Evolutionary conservation across 1,140 invertebrate genomes (phyloP), one percentile per base, ranked within the genome.

Genomic region (Zaprionus ghesquierei): DNA sequence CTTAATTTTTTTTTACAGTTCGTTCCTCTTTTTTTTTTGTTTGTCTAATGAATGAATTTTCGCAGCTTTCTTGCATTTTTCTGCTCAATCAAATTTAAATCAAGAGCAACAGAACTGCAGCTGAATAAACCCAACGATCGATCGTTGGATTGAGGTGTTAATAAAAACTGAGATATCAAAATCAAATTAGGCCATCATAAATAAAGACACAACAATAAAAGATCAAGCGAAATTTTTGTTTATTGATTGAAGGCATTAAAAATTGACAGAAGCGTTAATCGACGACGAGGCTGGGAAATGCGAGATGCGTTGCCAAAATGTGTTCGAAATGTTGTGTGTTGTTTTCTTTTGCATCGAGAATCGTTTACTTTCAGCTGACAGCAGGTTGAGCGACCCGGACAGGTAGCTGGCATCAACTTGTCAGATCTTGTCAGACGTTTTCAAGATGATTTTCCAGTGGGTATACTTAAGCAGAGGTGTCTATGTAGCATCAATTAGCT

Each of bases 1-100:
- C 20, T 35, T 31, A 4, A 18, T 49, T 31, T 27, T 51, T 53
- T n/a, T 25, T 31, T 38, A 8, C n/a, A n/a, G n/a, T n/a, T 33
- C 56, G 33, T 25, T 23, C 6, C 12, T 18, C 4, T 25, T 64
- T 29, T 29, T 25, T 64, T 29, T 15, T 20, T 25, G 29, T 59
- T 4, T 53, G 29, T 54, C 61, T 65, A 66, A 59, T 69, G 58
- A 73, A 63, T 59, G 59, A 69, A 74, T 69, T 44, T 41, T 46
- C 31, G 23, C 55, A 51, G 27, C 49, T 62, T 35, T 15, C 49
- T 53, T 25, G 49, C 3, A 38, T 29, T 64, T 53, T 50, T 35
- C 35, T 35, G 56, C 55, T 53, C 27, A 68, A 66, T 72, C 55
- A 68, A 72, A 72, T 58, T 46, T 33, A 15, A 58, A 60, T 66